Percentiles rank a stretch among this genome's conserved stretches.
Conservation (phyloP, 2,113 vertebrate genomes). For the rat (Rattus norvegicus) region DNA sequence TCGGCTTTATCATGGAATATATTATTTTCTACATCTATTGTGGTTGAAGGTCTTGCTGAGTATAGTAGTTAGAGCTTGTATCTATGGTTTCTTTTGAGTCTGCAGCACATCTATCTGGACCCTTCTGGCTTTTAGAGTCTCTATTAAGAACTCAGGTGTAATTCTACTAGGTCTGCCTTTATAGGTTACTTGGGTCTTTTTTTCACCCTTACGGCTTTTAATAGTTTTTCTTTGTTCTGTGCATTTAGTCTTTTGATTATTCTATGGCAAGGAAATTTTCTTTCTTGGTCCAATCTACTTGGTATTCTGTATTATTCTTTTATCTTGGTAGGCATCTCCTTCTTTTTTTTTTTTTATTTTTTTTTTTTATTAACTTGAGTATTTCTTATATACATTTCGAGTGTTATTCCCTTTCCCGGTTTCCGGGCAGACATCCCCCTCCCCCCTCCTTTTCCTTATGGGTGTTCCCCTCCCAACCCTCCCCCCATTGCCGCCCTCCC, state of each 20-base stretch:
- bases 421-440: no score
- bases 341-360: no score
- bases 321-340: background rate
- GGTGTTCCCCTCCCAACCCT: no score
- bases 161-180: background rate
- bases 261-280: background rate
- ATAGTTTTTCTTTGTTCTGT: background rate
- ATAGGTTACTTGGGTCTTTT: background rate
- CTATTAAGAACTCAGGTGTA: background rate
- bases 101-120: background rate
- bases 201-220: background rate
- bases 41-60: no score
- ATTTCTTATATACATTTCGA: no score
- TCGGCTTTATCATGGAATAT: background rate
- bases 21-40: background rate
- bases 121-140: background rate
- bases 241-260: background rate
- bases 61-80: background rate
- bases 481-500: no score
- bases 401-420: no score
- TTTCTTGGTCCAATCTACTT: background rate
- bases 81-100: background rate
- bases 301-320: background rate
- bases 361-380: no score
- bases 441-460: no score